Percentiles rank a stretch among this genome's conserved stretches.
Conservation (phyloP, 2,113 vertebrate species). For the Balaenoptera acutorostrata region DNA sequence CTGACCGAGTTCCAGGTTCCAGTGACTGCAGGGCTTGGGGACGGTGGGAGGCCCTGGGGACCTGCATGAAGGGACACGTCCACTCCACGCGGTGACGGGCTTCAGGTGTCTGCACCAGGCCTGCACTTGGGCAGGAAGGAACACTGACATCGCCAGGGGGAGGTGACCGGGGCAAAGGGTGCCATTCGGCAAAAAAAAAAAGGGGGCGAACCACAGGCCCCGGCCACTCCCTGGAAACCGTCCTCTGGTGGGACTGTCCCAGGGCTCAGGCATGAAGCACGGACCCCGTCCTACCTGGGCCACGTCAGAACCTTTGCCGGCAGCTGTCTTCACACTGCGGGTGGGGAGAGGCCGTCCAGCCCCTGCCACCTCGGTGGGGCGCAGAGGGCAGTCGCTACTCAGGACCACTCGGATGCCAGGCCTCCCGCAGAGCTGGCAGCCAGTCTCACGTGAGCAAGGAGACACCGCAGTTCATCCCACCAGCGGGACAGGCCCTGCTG, state of each 20-base stretch:
- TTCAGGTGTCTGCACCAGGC: too few species aligned
- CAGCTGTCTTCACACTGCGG: neutral
- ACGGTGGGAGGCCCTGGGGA: neutral
- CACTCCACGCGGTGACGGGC: accelerated
- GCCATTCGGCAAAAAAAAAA: neutral
- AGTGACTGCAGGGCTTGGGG: neutral
- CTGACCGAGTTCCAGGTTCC: neutral
- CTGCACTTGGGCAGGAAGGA: neutral
- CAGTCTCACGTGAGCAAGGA: neutral
- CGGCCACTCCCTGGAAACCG: neutral
- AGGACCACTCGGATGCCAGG: too few species aligned
- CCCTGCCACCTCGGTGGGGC: neutral
- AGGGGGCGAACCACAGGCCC: neutral
- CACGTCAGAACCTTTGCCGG: accelerated
- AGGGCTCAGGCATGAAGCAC: neutral
- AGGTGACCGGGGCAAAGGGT: too few species aligned
- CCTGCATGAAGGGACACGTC: neutral
- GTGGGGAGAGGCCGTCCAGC: neutral
- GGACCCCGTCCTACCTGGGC: neutral
- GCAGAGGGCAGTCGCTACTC: neutral
- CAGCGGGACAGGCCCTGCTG: neutral
- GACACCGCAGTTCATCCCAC: too few species aligned
- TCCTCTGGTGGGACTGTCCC: neutral
- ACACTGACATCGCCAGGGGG: neutral
- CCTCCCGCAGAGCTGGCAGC: accelerated